Base-by-base conservation (phyloP, 2,113 vertebrate genomes). In the Neomonachus schauinslandi region DNA sequence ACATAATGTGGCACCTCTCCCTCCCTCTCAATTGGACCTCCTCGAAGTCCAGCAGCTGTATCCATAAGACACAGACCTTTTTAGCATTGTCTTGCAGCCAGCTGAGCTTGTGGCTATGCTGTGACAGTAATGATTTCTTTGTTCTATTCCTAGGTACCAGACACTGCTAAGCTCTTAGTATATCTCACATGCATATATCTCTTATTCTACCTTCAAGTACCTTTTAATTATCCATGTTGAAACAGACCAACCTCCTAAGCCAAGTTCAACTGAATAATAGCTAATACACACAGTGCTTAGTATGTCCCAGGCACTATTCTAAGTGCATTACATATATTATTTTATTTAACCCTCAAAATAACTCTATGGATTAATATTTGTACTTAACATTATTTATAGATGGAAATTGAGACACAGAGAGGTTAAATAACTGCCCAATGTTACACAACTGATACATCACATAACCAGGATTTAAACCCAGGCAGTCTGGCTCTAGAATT, bases 151-250 rank as follows among this genome's bases (percentile, higher is more conserved):
- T 26, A 1, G 36, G 63, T 77, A 26, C 10, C 51, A 46, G 46
- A n/a, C 19, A 18, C 7, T 91, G 87, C 59, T 61, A 79, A 88
- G 15, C 26, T 28, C 33, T 28, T 57, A 76, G 14, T 59, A 4
- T 26, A 51, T 65, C 39, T 74, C 67, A 85, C 19, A 26, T 6
- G 24, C 16, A 46, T 49, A 18, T 39, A 57, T 12, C 28, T 85
- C 55, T 83, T 63, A 76, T 59, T 85, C 42, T 81, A 55, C 39
- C 31, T 74, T 86, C 9, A 39, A 57, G 19, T 51, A 86, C n/a
- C 6, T 89, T 98, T 96, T 59, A 74, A 88, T 55, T 51, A 81
- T 55, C 53, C 1, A 61, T 69, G 13, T 65, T 91, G 55, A 95
- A 80, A 55, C 6, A 77, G 65, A 94, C 12, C 39, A 86, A n/a